Conservation (phyloP, 2,888 invertebrate genomes). For the Drosophila leonis region DNA sequence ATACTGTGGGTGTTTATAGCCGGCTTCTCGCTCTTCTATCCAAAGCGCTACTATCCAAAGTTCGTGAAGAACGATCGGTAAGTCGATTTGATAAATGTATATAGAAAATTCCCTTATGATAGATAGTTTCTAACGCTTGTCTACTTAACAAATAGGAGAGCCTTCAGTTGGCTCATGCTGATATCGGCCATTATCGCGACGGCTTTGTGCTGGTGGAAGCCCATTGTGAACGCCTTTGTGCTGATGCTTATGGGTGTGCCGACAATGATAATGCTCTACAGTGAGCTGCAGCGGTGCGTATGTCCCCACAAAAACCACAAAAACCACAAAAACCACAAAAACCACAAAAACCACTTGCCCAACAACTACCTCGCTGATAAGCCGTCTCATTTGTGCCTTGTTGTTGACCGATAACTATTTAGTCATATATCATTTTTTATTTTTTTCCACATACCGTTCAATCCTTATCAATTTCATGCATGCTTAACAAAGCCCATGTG, state of each 20-base stretch:
- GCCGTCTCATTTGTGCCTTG: conserved; percentile 1
- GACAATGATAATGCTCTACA: conserved; percentile 88
- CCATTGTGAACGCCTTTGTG: conserved; percentile 93
- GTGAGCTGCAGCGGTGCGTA: conserved; percentile 89
- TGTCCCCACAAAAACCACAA: background rate
- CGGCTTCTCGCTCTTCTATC: conserved; percentile 91
- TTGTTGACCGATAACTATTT: conserved; percentile 37
- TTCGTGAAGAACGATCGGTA: conserved; percentile 89
- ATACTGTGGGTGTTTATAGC: conserved; percentile 94
- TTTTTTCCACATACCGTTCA: conserved; percentile 10
- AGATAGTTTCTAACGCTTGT: conserved; percentile 15
- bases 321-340: background rate
- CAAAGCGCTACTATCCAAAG: conserved; percentile 89
- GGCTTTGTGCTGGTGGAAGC: conserved; percentile 90
- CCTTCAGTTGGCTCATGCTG: conserved; percentile 88
- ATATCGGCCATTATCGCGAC: conserved; percentile 89
- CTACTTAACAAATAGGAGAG: conserved; percentile 86
- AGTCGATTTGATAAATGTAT: conserved; percentile 55
- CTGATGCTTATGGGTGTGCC: conserved; percentile 91
- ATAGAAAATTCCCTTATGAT: background rate
- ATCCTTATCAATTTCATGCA: conserved; percentile 35
- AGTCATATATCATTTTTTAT: conserved; percentile 8
- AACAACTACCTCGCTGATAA: conserved; percentile 30
- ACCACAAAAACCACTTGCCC: conserved; percentile 2
- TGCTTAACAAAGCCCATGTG: conserved; percentile 20